A percentile compares a stretch with the other conserved stretches of the same genome.
These are phyloP conservation scores for Chauna torquata DNA, from an alignment of 2,113 vertebrate genomes.

Conservation along the genomic window DNA sequence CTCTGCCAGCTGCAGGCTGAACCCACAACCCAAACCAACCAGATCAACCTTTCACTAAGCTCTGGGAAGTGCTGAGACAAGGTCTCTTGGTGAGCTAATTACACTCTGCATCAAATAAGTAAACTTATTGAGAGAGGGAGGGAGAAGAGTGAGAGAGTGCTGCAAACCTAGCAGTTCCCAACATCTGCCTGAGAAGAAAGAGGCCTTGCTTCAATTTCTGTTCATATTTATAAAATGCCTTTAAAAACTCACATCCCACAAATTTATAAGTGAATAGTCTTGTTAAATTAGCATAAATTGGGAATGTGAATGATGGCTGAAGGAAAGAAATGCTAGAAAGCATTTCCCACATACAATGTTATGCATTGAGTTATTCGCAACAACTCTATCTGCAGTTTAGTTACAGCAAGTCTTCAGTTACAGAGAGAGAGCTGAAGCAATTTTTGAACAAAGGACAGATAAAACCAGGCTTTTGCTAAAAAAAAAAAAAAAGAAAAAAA, in stretches of 20 bases:
- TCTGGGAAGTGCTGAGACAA: neutral
- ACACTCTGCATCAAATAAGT: neutral
- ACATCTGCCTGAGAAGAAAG: neutral
- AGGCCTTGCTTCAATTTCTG: neutral
- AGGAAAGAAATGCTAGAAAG: neutral
- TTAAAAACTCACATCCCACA: neutral
- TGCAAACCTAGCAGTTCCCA: neutral
- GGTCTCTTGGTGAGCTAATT: neutral
- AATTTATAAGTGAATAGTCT: neutral
- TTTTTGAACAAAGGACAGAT: neutral
- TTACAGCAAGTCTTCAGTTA: neutral
- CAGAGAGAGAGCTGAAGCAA: neutral
- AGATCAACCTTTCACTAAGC: neutral
- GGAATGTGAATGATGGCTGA: neutral
- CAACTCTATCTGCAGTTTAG: neutral
- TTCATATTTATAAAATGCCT: neutral
- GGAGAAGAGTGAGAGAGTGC: neutral
- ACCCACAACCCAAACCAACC: neutral
- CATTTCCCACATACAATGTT: neutral
- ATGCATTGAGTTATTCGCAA: neutral
- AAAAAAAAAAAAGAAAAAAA: neutral
- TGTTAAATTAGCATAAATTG: neutral
- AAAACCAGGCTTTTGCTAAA: neutral
- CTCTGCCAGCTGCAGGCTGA: neutral
- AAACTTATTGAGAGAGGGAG: neutral